Evolutionary conservation across 2,797 vertebrate species (phyloP), one percentile per base, ranked within the genome.

Genomic region (Lithobates sylvaticus): DNA sequence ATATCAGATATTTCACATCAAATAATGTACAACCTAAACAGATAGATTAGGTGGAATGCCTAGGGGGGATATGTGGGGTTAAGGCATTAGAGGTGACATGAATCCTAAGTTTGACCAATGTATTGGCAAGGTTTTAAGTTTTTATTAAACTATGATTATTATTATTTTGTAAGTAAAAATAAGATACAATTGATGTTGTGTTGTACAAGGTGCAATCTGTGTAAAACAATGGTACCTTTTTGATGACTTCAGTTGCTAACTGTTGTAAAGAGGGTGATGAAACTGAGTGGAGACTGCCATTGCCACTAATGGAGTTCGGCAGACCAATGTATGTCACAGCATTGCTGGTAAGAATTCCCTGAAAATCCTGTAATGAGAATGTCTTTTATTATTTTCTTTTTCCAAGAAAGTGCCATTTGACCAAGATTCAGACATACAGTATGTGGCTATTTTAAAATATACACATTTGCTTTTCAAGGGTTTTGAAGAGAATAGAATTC

Each of bases 211-310:
- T 61, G 21, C 21, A 61, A 61, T 61, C 18, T 61, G 21, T 18
- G 21, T n/a, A 8, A 23, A 0, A 61, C 1, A 61, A 64, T 21
- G 2, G 16, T 88, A 93, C 89, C 91, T 93, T 89, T 78, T 94
- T 94, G 84, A 89, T 91, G 88, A 97, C 95, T 87, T 98, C 97
- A 7, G 92, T 89, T 84, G 94, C 94, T 88, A 99, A 92, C 21
- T 99, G 96, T 83, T 95, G 94, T 81, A 99, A 95, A 34, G 97
- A 96, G 32, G 97, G 97, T 2, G 97, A 99, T n/a, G 96, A 94
- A 39, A 96, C 89, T 0, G 96, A 94, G 68, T 91, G 88, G 0
- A 98, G 93, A 64, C 92, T 95, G 76, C 94, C 94, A 9, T 96
- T 96, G 7, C 96, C 95, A 88, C 90, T 91, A 34, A 98, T 89